phyloP scores from a whole-genome alignment of 30 jellyfish, hydroid and myxozoan genomes.

The Phacellophora camtschatica region DNA sequence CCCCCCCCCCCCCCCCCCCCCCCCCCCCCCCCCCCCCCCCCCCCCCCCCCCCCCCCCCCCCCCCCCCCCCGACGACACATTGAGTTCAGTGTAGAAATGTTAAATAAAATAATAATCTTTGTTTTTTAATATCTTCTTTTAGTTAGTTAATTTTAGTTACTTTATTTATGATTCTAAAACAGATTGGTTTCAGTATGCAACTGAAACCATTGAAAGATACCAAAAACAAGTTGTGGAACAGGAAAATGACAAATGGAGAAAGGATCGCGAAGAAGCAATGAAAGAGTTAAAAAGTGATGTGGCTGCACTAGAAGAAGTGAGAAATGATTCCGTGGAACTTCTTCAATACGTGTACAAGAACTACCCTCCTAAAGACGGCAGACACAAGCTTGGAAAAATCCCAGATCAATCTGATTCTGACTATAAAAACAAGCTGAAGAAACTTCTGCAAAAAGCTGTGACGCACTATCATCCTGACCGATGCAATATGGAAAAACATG shows the following conservation, averaged over 20 bases:
- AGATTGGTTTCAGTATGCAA: slow-evolving; percentile 44
- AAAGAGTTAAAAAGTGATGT: slow-evolving; percentile 14
- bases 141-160: no score
- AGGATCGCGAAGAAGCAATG: slow-evolving; percentile 12
- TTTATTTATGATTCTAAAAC: no score
- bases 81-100: background rate
- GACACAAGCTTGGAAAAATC: background rate
- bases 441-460: slow-evolving; percentile 33
- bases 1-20: no score
- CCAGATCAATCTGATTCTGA: background rate
- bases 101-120: background rate
- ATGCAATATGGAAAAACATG: slow-evolving; percentile 23
- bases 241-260: slow-evolving; percentile 25
- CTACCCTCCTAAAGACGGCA: slow-evolving; percentile 14
- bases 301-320: slow-evolving; percentile 5
- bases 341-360: background rate
- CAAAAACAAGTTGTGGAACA: slow-evolving; percentile 35
- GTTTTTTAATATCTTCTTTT: background rate
- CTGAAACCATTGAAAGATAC: slow-evolving; percentile 34
- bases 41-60: no score
- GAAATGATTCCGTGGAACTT: background rate
- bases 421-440: background rate
- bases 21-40: no score
- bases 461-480: slow-evolving; percentile 70
- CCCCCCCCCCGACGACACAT: background rate